Base-by-base conservation (phyloP, 2,888 invertebrate species). In the Branchellion lobata region DNA sequence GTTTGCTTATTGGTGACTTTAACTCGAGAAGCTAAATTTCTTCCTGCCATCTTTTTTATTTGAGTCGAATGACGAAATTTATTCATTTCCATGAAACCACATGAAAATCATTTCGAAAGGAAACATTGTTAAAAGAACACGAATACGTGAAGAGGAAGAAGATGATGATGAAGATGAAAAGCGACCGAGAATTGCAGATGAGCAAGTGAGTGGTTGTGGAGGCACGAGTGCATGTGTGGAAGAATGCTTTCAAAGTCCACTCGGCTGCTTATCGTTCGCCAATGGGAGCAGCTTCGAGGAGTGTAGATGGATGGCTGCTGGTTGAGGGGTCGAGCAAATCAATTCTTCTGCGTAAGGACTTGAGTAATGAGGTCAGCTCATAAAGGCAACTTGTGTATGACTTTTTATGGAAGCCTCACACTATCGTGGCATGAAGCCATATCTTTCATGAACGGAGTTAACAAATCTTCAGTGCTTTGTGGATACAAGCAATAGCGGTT, bases 71-170 rank as follows among this genome's bases (percentile, higher is more conserved):
- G 47, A 8, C 8, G 18, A 47, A 47, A 47, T 47, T 47, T 47
- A 14, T 47, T 8, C 8, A 47, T 47, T 47, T 18, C 8, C 47
- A 14, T 47, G 8, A 8, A 47, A 47, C 47, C 47, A 47, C 47
- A 47, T 47, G 18, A 18, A 14, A 47, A 47, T 47, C 18, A 47
- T n/a, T n/a, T 5, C 24, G 61, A 57, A 18, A n/a, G 61, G 21
- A 24, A n/a, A 3, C 21, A 57, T 24, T 57, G 18, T 3, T 27
- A 29, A 24, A 14, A n/a, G 34, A 71, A 31, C 3, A n/a, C 29
- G 31, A 34, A 29, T 71, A 71, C 31, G 33, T 71, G 71, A 29
- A 71, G 61, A 57, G 21, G 61, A 57, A 57, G 61, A 57, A 57
- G 61, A 8, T 18, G 61, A 8, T 57, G 61, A 57, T 57, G 61